Evolutionary conservation across 1,140 invertebrate genomes (phyloP), one percentile per base, ranked within the genome.

Genomic region (Leptonema lineaticorne): DNA sequence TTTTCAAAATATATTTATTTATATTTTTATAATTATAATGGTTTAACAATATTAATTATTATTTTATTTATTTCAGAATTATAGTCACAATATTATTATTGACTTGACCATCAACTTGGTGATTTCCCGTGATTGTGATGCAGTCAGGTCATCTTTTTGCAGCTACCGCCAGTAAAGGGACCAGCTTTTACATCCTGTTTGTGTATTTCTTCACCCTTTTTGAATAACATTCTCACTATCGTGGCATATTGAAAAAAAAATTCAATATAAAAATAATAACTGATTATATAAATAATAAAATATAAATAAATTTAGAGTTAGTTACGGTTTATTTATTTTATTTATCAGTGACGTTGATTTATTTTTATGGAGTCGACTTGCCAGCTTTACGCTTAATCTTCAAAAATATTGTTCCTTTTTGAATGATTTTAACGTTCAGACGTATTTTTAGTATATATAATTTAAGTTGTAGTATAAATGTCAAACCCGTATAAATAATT

Each of bases 141-240:
- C 59, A n/a, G 30, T 58, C 60, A 58, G 60, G 65, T 70, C 69
- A 53, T 67, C 64, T 67, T 70, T 70, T 70, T 70, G 69, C 62
- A 50, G 64, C 41, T 24, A 53, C 48, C 46, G 58, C 56, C 11
- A 22, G 56, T 14, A 59, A 33, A 28, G 20, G 65, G 65, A 48
- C 65, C 63, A 67, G 64, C 58, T 56, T 67, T 45, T 48, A 69
- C 65, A 70, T 70, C 69, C 69, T 66, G 69, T 70, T 67, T 66
- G 62, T 33, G 59, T 65, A 67, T 67, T 67, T 58, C 58, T 56
- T 56, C 56, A 63, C 65, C 64, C 64, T 46, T 41, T 18, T 24
- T n/a, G 45, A 33, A 48, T 22, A 26, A 7, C 22, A 28, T 64
- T 64, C 62, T 5, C 7, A 24, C 50, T 24, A 7, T 53, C 24